phyloP scores from a whole-genome alignment of 2,888 invertebrate genomes.

The Brenthis daphne region DNA sequence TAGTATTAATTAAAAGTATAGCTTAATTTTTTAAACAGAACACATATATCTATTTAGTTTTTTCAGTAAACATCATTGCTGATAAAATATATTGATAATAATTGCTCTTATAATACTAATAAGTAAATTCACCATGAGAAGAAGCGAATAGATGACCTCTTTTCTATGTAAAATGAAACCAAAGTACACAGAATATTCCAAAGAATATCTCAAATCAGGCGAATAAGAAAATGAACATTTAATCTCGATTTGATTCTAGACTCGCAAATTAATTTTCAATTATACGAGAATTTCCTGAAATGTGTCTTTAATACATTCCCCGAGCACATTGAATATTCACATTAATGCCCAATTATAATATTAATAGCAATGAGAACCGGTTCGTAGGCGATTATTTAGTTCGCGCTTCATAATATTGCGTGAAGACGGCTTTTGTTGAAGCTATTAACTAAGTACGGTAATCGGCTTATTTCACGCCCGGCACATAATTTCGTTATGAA shows the following conservation, averaged over 20 bases:
- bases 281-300: constrained; percentile 15
- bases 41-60: no score
- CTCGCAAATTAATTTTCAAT: constrained; percentile 25
- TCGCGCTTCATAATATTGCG: constrained; percentile 38
- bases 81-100: no score
- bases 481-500: constrained; percentile 42
- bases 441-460: constrained; percentile 43
- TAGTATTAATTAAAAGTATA: no score
- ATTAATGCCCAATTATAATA: constrained; percentile 38
- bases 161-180: background rate
- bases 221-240: constrained; percentile 9
- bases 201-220: constrained; percentile 4
- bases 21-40: no score
- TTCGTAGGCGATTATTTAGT: constrained; percentile 40
- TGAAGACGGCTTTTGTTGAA: constrained; percentile 40
- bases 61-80: no score
- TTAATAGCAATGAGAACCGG: constrained; percentile 38
- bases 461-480: constrained; percentile 44
- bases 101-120: no score
- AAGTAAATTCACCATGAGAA: no score
- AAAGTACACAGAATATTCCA: background rate
- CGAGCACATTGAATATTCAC: constrained; percentile 46
- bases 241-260: constrained; percentile 1
- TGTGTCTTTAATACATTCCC: constrained; percentile 57
- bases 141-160: no score